A percentile compares a stretch with the other conserved stretches of the same genome.
phyloP scores from a whole-genome alignment of 2,888 invertebrate species.

The Brachycybe producta region DNA sequence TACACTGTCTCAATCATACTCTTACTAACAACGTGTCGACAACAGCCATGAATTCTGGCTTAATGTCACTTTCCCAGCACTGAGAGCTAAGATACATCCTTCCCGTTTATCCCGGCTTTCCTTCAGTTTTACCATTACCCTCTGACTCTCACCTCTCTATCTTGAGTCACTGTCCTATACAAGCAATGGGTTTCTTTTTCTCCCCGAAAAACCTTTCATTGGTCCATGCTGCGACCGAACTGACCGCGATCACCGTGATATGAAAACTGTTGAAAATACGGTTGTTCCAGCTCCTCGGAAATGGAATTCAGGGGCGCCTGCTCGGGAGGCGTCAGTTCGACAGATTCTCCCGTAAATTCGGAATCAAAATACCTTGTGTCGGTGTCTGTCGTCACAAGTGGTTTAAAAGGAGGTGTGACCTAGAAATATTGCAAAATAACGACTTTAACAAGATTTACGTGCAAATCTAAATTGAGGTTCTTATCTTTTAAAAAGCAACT shows the following conservation, averaged over 20 bases:
- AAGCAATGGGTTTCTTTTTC: no score
- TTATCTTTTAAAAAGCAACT: background rate
- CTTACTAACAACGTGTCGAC: no score
- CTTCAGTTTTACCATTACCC: no score
- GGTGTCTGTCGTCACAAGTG: constrained; percentile 84
- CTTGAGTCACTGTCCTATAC: no score
- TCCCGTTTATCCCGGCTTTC: no score
- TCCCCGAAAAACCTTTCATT: constrained; percentile 6
- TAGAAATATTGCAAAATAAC: constrained; percentile 33
- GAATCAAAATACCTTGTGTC: constrained; percentile 97
- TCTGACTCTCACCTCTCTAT: no score
- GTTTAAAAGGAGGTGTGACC: constrained; percentile 87
- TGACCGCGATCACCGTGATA: constrained; percentile 14
- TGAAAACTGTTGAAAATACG: constrained; percentile 57
- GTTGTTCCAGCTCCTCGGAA: constrained; percentile 47
- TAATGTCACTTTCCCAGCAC: no score
- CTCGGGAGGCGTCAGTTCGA: constrained; percentile 90
- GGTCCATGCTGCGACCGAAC: constrained; percentile 10
- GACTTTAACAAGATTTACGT: constrained; percentile 5
- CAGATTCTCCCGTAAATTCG: constrained; percentile 94
- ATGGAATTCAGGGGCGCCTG: constrained; percentile 47
- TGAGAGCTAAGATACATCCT: no score
- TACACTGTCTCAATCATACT: no score
- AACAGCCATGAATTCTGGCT: no score
- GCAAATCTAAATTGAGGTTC: no score